Evolutionary conservation across 2,797 vertebrate species (phyloP), one percentile per base, ranked within the genome.

Genomic region (Botia kubotai): DNA sequence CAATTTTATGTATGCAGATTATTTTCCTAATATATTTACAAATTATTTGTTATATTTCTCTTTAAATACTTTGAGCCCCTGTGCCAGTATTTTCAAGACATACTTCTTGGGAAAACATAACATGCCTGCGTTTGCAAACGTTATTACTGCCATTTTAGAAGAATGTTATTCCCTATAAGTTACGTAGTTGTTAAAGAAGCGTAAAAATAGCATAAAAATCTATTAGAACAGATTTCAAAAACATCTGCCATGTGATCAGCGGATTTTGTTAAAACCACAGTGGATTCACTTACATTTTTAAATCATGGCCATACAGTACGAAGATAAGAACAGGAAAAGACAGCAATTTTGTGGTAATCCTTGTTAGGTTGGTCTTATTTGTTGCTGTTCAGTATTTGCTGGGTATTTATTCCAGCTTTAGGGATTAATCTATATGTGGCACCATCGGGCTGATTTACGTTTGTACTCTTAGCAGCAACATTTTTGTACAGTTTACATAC

Each of bases 1-100:
- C 93, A 92, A 92, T 94, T 87, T 87, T 79, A 82, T 68, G 72
- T 82, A 84, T 82, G 60, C 71, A 86, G 68, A 86, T 87, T 87
- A 86, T 77, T 87, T 84, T 86, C 87, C 53, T 76, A 80, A 73
- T 89, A 72, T 84, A 84, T 82, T 86, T 77, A 80, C 83, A 89
- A 74, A 87, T 85, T 67, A 81, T 80, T 82, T 73, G 13, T 82
- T 72, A 73, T 46, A 57, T 86, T 90, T 90, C 77, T 85, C 89
- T 83, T 82, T 87, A 73, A 83, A 87, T 88, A 90, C 89, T 90
- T 93, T 91, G 85, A 88, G 85, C 86, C 87, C 70, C 83, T 85
- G 81, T 90, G 89, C 83, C 87, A 88, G 84, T 82, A 81, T 90
- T 91, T 89, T 86, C 79, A 87, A 89, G 81, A 82, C 82, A 79